phyloP scores from a whole-genome alignment of 2,797 vertebrate species.

The Tolypeutes matacus region DNA sequence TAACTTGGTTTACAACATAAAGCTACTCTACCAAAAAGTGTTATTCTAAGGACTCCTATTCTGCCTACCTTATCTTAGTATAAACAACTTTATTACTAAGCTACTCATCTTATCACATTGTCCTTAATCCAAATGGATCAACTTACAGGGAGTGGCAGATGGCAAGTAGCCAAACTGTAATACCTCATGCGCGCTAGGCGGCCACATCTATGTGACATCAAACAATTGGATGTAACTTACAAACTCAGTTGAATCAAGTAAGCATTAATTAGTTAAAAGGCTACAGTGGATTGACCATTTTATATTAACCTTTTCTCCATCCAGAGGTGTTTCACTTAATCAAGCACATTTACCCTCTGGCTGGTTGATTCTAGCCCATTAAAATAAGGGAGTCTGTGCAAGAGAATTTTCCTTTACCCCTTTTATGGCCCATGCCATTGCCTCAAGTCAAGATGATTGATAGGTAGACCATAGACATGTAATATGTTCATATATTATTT shows the following conservation, averaged over 20 bases:
- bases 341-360: slow-evolving; percentile 30
- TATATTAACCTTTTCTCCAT: slow-evolving; percentile 37
- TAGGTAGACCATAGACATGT: slow-evolving; percentile 2
- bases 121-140: slow-evolving; percentile 67
- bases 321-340: slow-evolving; percentile 35
- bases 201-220: slow-evolving; percentile 56
- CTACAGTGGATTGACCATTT: slow-evolving; percentile 16
- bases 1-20: slow-evolving; percentile 55
- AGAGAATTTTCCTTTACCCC: neutral
- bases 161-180: slow-evolving; percentile 44
- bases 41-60: slow-evolving; percentile 62
- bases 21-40: slow-evolving; percentile 48
- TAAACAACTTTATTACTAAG: slow-evolving; percentile 61
- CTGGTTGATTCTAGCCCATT: slow-evolving; percentile 25
- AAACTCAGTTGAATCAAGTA: slow-evolving; percentile 50
- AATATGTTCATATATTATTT: slow-evolving; percentile 33
- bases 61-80: slow-evolving; percentile 48
- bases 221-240: slow-evolving; percentile 57
- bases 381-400: slow-evolving; percentile 53
- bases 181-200: neutral
- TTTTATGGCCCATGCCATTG: slow-evolving; percentile 44
- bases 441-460: slow-evolving; percentile 43
- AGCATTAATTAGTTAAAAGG: slow-evolving; percentile 52
- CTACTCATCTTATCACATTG: slow-evolving; percentile 63
- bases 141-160: slow-evolving; percentile 45